Evolutionary conservation across 2,113 vertebrate species (phyloP), one percentile per base, ranked within the genome.

Genomic region (Microtus ochrogaster): DNA sequence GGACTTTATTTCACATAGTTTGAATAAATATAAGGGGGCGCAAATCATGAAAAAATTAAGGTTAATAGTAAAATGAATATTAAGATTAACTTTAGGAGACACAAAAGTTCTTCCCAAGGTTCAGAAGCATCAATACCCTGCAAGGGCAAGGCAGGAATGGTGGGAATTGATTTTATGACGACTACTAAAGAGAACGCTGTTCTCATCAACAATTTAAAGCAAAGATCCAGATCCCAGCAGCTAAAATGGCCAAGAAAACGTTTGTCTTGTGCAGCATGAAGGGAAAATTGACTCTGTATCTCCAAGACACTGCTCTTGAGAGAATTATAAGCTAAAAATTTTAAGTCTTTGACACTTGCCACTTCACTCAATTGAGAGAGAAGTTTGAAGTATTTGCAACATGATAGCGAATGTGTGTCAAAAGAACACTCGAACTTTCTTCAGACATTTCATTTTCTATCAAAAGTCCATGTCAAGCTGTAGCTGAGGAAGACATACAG

Each of bases 161-260:
- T 44, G 95, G 94, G 96, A 97, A 98, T 95, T 98, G 98, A 98
- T 98, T 98, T 98, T 98, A 97, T 98, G 97, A 98, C 98, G 90
- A 86, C 79, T 98, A 98, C 98, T 98, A 99, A 97, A 77, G 78
- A 98, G 97, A 98, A 97, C 92, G 2, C 97, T 98, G 79, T 26
- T 98, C 97, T 98, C 97, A 97, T 97, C 98, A 98, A 98, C 98
- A 98, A 98, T 98, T 98, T 97, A 98, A 89, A 98, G 97, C 91
- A 98, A 98, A 97, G 97, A 97, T 97, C 98, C 98, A 97, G 98
- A 97, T 97, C 87, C 90, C 92, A 78, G 97, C 97, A 98, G 96
- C 97, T 97, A 98, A 98, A 98, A 98, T 94, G 96, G 97, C 94
- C 91, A 96, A 83, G 84, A 92, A 97, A 98, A 98, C 82, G 87